Conservation (phyloP, 2,797 vertebrate genomes). For the Mormyrus hasselquistii region DNA sequence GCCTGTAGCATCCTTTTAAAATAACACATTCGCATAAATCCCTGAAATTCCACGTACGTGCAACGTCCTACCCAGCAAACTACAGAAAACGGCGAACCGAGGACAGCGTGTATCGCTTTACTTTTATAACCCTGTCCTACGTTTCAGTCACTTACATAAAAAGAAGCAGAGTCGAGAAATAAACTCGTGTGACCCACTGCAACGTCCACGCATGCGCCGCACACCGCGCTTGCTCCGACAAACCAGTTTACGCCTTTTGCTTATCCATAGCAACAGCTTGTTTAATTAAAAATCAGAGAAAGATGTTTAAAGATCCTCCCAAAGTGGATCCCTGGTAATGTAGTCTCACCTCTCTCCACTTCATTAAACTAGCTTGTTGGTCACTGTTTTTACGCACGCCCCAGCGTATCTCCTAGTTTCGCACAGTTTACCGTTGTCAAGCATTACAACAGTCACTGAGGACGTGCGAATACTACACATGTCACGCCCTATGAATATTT, state of each 20-base stretch:
- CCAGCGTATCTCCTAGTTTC: neutral
- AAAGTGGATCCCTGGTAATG: neutral
- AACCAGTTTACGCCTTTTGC: constrained; percentile 11
- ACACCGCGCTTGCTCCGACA: constrained; percentile 15
- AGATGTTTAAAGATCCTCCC: neutral
- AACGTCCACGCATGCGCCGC: constrained; percentile 52
- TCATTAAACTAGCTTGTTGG: neutral
- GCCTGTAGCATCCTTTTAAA: neutral
- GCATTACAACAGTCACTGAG: constrained; percentile 9
- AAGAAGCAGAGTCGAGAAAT: constrained; percentile 38
- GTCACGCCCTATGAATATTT: neutral
- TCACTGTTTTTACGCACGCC: neutral
- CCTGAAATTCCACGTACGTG: neutral
- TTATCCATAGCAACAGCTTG: constrained; percentile 22
- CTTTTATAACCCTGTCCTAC: neutral
- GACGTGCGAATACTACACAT: neutral
- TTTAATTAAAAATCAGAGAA: neutral
- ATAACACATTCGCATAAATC: neutral
- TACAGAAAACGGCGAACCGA: neutral
- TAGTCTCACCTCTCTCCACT: neutral
- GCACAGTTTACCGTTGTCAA: constrained; percentile 5
- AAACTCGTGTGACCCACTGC: constrained; percentile 56
- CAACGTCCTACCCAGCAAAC: neutral
- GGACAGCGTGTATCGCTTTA: neutral
- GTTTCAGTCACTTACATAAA: constrained; percentile 1